Evolutionary conservation across 2,888 invertebrate genomes (phyloP).

Genomic region (Heteropelma amictum): DNA sequence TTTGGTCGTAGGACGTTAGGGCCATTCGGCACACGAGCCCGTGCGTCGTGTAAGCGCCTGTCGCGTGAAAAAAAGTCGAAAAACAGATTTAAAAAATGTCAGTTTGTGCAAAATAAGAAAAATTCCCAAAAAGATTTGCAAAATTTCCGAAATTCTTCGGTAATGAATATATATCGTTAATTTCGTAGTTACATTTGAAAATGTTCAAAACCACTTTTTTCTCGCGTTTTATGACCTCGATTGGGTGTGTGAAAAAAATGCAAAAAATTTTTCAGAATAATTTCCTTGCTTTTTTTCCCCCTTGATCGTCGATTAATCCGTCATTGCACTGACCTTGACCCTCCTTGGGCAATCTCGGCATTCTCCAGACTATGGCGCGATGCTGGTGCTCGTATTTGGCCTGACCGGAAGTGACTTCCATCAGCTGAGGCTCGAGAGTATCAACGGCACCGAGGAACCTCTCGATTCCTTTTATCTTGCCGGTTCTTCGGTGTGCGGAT

Average conservation of each 20-base stretch:
- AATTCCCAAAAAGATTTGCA: too few relatives aligned
- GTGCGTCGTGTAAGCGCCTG: constrained; percentile 98
- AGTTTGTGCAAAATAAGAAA: too few relatives aligned
- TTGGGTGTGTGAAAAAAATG: too few relatives aligned
- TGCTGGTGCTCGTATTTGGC: constrained; percentile 99
- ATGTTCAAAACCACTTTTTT: too few relatives aligned
- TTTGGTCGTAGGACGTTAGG: constrained; percentile 97
- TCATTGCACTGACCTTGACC: constrained; percentile 98
- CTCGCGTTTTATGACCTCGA: too few relatives aligned
- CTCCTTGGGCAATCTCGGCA: constrained; percentile 97
- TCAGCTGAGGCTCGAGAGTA: constrained; percentile 92
- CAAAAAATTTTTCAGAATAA: too few relatives aligned
- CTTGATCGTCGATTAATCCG: too few relatives aligned
- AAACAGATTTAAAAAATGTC: too few relatives aligned
- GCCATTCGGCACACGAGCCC: constrained; percentile 96
- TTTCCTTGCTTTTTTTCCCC: background rate
- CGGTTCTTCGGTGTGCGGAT: constrained; percentile 83
- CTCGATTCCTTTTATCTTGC: constrained; percentile 95
- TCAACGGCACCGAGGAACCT: constrained; percentile 94
- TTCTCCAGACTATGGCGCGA: constrained; percentile 98
- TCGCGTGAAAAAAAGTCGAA: too few relatives aligned
- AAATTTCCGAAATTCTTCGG: too few relatives aligned
- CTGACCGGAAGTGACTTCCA: constrained; percentile 97
- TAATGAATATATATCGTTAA: too few relatives aligned
- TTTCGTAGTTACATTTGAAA: too few relatives aligned